Evolutionary conservation across 1,140 invertebrate genomes (phyloP).

Genomic region (Diachasmimorpha longicaudata): DNA sequence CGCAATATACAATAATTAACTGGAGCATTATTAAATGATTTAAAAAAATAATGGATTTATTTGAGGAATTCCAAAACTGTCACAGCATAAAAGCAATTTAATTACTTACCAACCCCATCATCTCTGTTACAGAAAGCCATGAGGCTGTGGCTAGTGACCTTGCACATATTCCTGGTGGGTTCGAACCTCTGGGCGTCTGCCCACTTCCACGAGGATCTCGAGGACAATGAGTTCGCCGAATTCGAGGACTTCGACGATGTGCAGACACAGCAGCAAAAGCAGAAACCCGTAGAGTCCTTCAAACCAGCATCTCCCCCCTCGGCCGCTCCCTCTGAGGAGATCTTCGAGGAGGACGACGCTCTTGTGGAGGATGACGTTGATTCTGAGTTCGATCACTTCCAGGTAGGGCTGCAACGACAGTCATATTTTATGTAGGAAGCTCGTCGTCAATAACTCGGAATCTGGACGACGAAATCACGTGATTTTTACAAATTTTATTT

Average conservation of each 20-base stretch:
- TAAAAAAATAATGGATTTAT: too few species aligned
- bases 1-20: too few species aligned
- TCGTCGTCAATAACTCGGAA: too few species aligned
- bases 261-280: slow-evolving; percentile 11
- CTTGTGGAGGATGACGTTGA: slow-evolving; percentile 73
- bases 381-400: slow-evolving; percentile 91
- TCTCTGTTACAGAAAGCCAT: slow-evolving; percentile 47
- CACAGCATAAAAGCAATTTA: too few species aligned
- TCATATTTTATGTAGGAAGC: too few species aligned
- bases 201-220: slow-evolving; percentile 66
- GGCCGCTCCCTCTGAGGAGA: slow-evolving; percentile 34
- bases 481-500: too few species aligned
- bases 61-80: too few species aligned
- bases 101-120: background rate
- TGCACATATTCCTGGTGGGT: slow-evolving; percentile 62
- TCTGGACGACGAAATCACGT: too few species aligned
- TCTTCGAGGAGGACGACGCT: slow-evolving; percentile 68
- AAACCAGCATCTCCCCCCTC: slow-evolving; percentile 25
- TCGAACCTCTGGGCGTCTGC: slow-evolving; percentile 63
- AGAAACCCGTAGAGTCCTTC: too few species aligned
- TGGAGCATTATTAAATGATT: too few species aligned
- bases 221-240: slow-evolving; percentile 96
- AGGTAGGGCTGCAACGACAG: slow-evolving; percentile 39
- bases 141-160: slow-evolving; percentile 60
- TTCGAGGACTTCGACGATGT: slow-evolving; percentile 88